Evolutionary conservation across 2,113 vertebrate species (phyloP).

Genomic region (Dicerorhinus sumatrensis): DNA sequence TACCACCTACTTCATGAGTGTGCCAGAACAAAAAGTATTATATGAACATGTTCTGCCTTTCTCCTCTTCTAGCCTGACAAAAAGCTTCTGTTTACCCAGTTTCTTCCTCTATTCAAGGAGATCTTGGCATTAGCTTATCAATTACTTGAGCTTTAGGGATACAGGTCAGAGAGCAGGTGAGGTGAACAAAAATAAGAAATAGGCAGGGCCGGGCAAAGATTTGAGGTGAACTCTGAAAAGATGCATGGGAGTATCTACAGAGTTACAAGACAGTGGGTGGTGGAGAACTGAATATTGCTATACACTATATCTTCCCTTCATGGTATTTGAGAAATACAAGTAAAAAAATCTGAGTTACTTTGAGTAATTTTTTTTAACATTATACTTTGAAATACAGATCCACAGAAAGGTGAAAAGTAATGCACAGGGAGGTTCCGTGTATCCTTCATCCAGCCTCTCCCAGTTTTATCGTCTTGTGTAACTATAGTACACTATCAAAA

Average conservation of each 20-base stretch:
- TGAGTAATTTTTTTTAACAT: neutral
- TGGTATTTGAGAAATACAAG: neutral
- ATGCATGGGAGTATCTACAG: neutral
- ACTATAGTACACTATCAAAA: neutral
- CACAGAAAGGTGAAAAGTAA: slow-evolving; percentile 17
- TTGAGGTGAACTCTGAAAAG: neutral
- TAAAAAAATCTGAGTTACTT: neutral
- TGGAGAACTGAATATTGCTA: neutral
- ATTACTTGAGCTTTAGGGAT: neutral
- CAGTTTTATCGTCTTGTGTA: neutral
- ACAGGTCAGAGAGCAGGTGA: neutral
- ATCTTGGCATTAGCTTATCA: neutral
- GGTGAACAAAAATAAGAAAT: neutral
- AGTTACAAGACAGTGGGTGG: neutral
- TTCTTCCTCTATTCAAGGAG: neutral
- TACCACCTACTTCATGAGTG: neutral
- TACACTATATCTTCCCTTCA: neutral
- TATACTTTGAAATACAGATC: neutral
- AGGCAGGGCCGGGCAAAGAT: neutral
- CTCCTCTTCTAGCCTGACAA: neutral
- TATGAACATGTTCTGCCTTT: neutral
- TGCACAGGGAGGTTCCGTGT: neutral
- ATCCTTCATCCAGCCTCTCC: neutral
- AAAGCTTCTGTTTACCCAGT: neutral
- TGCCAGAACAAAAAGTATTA: neutral